These are phyloP conservation scores for Zaprionus ornatus DNA, from an alignment of 1,140 invertebrate species.

Conservation along the genomic window DNA sequence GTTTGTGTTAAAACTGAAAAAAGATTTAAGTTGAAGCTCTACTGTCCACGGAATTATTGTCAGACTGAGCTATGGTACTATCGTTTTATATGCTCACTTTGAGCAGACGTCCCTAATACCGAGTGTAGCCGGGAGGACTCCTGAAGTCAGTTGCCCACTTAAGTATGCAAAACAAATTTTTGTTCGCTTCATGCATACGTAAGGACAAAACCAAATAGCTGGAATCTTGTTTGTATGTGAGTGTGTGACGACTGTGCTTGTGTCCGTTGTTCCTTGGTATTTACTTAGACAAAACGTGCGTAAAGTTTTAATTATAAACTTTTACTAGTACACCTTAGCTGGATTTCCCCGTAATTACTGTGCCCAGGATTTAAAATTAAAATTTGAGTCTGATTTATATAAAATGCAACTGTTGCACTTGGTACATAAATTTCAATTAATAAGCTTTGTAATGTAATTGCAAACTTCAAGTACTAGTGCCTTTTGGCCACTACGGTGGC, in stretches of 20 bases:
- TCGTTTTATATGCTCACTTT: constrained; percentile 27
- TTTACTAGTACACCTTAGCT: constrained; percentile 56
- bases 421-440: constrained; percentile 56
- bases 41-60: constrained; percentile 54
- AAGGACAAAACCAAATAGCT: constrained; percentile 51
- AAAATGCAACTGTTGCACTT: constrained; percentile 14
- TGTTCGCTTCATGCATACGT: constrained; percentile 66
- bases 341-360: neutral
- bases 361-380: constrained; percentile 51
- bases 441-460: constrained; percentile 49
- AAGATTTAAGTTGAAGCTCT: neutral
- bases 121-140: constrained; percentile 9
- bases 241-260: constrained; percentile 23
- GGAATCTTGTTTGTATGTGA: constrained; percentile 35
- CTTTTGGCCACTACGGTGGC: neutral
- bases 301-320: constrained; percentile 80
- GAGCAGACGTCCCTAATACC: constrained; percentile 19
- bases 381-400: constrained; percentile 23
- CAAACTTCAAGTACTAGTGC: constrained; percentile 2
- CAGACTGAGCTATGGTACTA: constrained; percentile 15
- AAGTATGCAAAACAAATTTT: constrained; percentile 75
- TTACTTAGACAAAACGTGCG: constrained; percentile 80
- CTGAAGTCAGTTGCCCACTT: constrained; percentile 55
- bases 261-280: constrained; percentile 51
- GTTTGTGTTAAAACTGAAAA: neutral